Percentiles rank a stretch among this genome's conserved stretches.
phyloP scores from a whole-genome alignment of 2,113 vertebrate species.

The Anhinga rufa region DNA sequence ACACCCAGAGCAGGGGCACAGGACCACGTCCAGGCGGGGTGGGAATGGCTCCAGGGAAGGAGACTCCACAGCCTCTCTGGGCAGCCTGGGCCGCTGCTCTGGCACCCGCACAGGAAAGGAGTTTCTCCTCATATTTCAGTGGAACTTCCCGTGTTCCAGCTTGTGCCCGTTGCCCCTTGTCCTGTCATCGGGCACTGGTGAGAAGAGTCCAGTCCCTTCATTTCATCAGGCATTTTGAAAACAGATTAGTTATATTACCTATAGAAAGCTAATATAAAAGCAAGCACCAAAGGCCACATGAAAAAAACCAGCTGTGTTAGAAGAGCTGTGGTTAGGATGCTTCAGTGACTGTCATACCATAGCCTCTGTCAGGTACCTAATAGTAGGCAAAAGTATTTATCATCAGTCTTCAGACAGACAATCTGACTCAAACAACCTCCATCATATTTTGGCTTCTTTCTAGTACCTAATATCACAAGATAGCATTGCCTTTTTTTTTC shows the following conservation, averaged over 20 bases:
- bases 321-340: neutral
- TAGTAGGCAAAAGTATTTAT: neutral
- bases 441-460: neutral
- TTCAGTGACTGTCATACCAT: neutral
- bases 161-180: too few relatives aligned
- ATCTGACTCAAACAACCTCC: neutral
- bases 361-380: neutral
- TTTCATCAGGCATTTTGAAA: neutral
- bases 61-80: too few relatives aligned
- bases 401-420: neutral
- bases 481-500: neutral
- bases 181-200: too few relatives aligned
- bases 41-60: too few relatives aligned
- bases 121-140: too few relatives aligned
- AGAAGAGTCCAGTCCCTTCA: neutral
- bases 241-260: neutral
- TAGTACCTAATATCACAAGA: neutral
- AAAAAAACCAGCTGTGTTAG: neutral
- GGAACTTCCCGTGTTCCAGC: too few relatives aligned
- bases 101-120: too few relatives aligned
- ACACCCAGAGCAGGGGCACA: too few relatives aligned
- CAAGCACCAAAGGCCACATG: neutral
- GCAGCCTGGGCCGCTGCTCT: too few relatives aligned
- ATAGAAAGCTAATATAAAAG: neutral
- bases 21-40: too few relatives aligned